A percentile compares a stretch with the other conserved stretches of the same genome.
These are phyloP conservation scores for Scaptomyza pallida DNA, from an alignment of 1,140 invertebrate species.

Conservation along the genomic window DNA sequence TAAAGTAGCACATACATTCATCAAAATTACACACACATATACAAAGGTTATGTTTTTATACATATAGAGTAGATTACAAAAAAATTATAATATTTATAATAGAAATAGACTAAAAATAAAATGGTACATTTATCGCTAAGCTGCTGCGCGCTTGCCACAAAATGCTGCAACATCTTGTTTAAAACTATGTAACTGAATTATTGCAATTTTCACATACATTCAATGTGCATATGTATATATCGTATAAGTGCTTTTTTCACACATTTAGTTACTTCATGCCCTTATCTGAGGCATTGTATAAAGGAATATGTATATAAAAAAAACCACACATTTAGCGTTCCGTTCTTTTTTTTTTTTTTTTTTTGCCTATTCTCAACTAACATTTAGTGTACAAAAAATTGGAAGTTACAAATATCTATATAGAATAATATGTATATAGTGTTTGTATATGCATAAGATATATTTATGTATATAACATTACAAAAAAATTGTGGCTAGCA, in stretches of 20 bases:
- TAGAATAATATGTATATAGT: conserved; percentile 40
- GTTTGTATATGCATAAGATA: conserved; percentile 30
- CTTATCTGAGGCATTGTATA: conserved; percentile 57
- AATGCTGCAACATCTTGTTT: conserved; percentile 51
- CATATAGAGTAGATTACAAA: conserved; percentile 22
- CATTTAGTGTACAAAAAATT: conserved; percentile 79
- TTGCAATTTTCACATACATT: conserved; percentile 59
- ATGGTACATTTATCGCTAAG: conserved; percentile 10
- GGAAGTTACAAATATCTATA: conserved; percentile 56
- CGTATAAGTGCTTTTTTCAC: conserved; percentile 23
- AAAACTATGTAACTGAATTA: conserved; percentile 80
- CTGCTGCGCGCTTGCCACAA: conserved; percentile 17
- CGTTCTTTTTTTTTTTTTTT: conserved; percentile 27
- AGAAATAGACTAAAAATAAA: conserved; percentile 51
- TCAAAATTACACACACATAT: conserved; percentile 63
- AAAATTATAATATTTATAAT: conserved; percentile 25
- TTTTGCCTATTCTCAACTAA: conserved; percentile 53
- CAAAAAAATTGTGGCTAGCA: conserved; percentile 78
- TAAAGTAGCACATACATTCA: conserved; percentile 75
- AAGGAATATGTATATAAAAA: conserved; percentile 58
- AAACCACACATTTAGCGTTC: conserved; percentile 69
- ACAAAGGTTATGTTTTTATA: conserved; percentile 46
- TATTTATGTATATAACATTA: conserved; percentile 49
- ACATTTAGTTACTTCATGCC: conserved; percentile 41
- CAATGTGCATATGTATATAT: conserved; percentile 36